Conservation (phyloP, 2,797 vertebrate species). For the Nannoperca australis region DNA sequence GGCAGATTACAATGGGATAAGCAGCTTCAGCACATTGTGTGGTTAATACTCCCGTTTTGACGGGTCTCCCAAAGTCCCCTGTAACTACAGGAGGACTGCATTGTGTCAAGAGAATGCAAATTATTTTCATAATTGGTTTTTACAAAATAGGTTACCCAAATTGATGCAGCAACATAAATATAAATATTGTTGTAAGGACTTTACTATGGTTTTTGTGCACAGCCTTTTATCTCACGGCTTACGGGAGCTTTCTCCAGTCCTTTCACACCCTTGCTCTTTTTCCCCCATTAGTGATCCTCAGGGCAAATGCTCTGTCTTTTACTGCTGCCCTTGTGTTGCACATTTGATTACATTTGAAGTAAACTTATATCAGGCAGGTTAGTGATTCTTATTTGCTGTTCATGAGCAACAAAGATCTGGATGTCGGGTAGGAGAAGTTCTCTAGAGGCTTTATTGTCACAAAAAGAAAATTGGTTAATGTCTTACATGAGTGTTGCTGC, state of each 20-base stretch:
- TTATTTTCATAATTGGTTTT: slow-evolving; percentile 47
- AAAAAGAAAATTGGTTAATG: slow-evolving; percentile 31
- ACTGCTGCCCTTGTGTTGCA: slow-evolving; percentile 19
- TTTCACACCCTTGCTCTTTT: slow-evolving; percentile 38
- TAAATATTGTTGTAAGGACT: slow-evolving; percentile 1
- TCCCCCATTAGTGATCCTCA: slow-evolving; percentile 22
- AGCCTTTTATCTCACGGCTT: slow-evolving; percentile 16
- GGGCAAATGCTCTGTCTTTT: slow-evolving; percentile 38
- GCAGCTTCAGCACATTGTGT: slow-evolving; percentile 73
- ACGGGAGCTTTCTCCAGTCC: slow-evolving; percentile 22
- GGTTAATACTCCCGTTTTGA: slow-evolving; percentile 68
- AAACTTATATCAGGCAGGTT: slow-evolving; percentile 11
- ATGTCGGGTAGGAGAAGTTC: slow-evolving; percentile 5
- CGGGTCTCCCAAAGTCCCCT: slow-evolving; percentile 39
- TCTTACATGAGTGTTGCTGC: slow-evolving; percentile 36
- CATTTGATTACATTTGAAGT: slow-evolving; percentile 29
- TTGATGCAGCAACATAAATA: slow-evolving; percentile 26
- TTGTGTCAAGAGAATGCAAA: slow-evolving; percentile 37
- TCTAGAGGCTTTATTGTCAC: slow-evolving; percentile 3
- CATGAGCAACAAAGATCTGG: slow-evolving; percentile 27
- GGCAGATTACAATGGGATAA: slow-evolving; percentile 83
- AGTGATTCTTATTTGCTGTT: slow-evolving; percentile 25
- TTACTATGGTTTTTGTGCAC: slow-evolving; percentile 12
- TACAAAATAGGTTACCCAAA: slow-evolving; percentile 21
- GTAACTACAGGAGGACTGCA: slow-evolving; percentile 27